Base-by-base conservation (phyloP, 2,797 vertebrate species). In the Intellagama lesueurii region DNA sequence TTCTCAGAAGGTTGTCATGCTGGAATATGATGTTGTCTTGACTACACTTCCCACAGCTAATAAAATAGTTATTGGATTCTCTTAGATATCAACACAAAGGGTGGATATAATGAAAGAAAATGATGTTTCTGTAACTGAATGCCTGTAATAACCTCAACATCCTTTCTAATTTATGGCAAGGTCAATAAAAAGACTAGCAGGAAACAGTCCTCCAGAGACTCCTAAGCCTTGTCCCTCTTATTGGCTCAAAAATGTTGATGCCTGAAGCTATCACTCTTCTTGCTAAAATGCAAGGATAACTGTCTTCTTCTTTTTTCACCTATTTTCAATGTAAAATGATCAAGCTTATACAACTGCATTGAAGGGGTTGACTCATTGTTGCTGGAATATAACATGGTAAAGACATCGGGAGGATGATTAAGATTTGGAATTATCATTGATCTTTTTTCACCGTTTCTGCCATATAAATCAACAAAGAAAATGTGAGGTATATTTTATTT, bases 221-320 rank as follows among this genome's bases (percentile, higher is more conserved):
- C 66, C n/a, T 77, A 82, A 68, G 87, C 7, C 4, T n/a, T 40
- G 49, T 85, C 91, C 78, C 68, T 92, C 78, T 91, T 82, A 90
- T 90, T 0, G 0, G 0, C 82, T 94, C 81, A 85, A 88, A 88
- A 92, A 89, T 52, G 83, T 88, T 91, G 76, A 85, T 93, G 91
- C 93, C 92, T 87, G 87, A 85, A 91, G 94, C 92, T 90, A 79
- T 94, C 90, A 89, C 64, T 91, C 79, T 81, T 84, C 87, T 93
- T 77, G 30, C 87, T 92, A 1, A 92, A 92, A 66, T 26, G 22
- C 77, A 89, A 90, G 47, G 77, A 88, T 82, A 79, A 85, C 93
- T 92, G 92, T 40, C 64, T 83, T 92, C 88, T 11, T 78, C 49
- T 47, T 16, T 40, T 1, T 35, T 47, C 44, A 30, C 14, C 22